Base-by-base conservation (phyloP, 1,140 invertebrate species). In the Sycophila sp. region DNA sequence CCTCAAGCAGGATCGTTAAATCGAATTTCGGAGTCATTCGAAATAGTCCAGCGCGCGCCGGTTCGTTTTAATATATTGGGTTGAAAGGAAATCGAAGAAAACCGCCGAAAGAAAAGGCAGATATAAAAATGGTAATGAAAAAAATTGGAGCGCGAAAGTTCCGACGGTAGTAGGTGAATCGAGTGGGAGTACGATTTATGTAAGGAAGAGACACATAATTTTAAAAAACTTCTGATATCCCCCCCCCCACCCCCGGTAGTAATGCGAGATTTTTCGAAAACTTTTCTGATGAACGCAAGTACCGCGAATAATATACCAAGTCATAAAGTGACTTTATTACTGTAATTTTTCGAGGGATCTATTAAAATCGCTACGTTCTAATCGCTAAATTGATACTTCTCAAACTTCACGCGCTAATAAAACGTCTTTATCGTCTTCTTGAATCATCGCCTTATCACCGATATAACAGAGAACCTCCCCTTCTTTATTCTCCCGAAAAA, bases 111-210 rank as follows among this genome's bases (percentile, higher is more conserved):
- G 32, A 38, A 36, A 42, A 26, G 19, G 5, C 3, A 26, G 36
- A 30, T 53, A 53, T 42, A 55, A 66, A 65, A 65, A 40, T 65
- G 34, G 19, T 32, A 55, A 56, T 30, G 22, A 66, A 51, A 65
- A 47, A 55, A 66, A 66, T 42, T 66, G 36, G 49, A 56, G 36
- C 36, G 53, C 36, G 11, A 66, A 66, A 66, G 63, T 66, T 65
- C 32, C 19, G 53, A 1, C 30, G 30, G 22, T 42, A 56, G 45
- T 53, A 26, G 22, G 47, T 64, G 30, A 26, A 34, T 63, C 30
- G 17, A 51, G 26, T 63, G 11, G 32, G 11, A 24, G 17, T 24
- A 49, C 22, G 22, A 65, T 53, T 65, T 65, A 65, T 55, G 49
- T 17, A 53, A n/a, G 19, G 32, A 26, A 49, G 5, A 24, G 22